phyloP scores from a whole-genome alignment of 64 coral and sea anemone genomes.

The Acropora tenuis region DNA sequence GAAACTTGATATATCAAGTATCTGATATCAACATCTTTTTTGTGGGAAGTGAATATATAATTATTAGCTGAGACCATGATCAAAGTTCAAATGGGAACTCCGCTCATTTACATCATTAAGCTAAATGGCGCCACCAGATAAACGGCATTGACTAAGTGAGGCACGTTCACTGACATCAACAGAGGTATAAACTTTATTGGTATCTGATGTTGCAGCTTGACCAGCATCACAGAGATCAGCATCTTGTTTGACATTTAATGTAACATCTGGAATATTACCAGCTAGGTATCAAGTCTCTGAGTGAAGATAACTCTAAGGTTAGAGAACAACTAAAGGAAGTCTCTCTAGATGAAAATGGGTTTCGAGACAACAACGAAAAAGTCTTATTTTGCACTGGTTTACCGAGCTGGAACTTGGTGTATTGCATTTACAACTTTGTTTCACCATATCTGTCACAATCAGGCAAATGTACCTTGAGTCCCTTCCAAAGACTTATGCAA shows the following conservation, averaged over 20 bases:
- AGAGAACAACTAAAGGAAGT: too few relatives aligned
- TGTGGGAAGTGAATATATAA: slow-evolving; percentile 26
- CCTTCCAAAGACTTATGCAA: too few relatives aligned
- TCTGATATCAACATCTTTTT: slow-evolving; percentile 32
- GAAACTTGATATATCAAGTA: slow-evolving; percentile 12
- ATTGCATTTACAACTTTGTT: too few relatives aligned
- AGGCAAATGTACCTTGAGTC: too few relatives aligned
- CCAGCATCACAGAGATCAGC: neutral
- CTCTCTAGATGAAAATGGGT: too few relatives aligned
- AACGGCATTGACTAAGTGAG: slow-evolving; percentile 45
- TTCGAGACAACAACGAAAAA: too few relatives aligned
- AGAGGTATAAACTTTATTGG: slow-evolving; percentile 60
- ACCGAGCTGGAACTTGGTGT: too few relatives aligned
- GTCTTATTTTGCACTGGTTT: too few relatives aligned
- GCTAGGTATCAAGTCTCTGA: neutral
- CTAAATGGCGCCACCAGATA: slow-evolving; percentile 63
- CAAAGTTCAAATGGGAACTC: slow-evolving; percentile 35
- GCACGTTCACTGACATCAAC: slow-evolving; percentile 65
- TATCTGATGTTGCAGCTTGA: slow-evolving; percentile 61
- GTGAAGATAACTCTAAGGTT: too few relatives aligned
- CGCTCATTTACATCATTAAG: slow-evolving; percentile 27
- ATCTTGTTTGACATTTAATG: slow-evolving; percentile 54
- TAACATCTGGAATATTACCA: slow-evolving; percentile 42
- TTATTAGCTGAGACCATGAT: slow-evolving; percentile 65
- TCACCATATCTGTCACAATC: too few relatives aligned